Base-by-base conservation (phyloP, 2,888 invertebrate species). In the Corythucha ciliata region DNA sequence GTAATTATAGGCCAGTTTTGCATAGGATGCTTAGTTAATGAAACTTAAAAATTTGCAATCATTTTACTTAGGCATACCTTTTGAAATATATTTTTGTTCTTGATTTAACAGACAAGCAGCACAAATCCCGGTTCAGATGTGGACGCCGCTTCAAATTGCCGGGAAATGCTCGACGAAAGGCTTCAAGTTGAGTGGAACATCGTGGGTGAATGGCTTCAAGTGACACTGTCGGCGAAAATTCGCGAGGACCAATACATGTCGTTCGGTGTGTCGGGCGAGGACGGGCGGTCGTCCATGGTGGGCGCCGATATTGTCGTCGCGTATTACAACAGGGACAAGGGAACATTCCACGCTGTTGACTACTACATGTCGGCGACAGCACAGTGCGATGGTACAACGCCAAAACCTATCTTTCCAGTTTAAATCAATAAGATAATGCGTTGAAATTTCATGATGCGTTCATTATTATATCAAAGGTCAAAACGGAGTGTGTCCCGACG, bases 141-240 rank as follows among this genome's bases (percentile, higher is more conserved):
- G 54, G 70, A 70, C 57, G 70, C 69, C 4, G 67, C 73, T 55
- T 79, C 78, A 63, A 91, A 89, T 67, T 92, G 91, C 69, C 81
- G 85, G 56, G 88, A 90, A 67, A 75, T 91, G 60, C 70, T 91
- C 61, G 80, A 84, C 55, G 84, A 83, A 62, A 77, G 83, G 57
- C 70, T 92, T 53, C 90, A 91, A 71, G 83, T 92, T 14, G 81
- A 84, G 59, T 92, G 92, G 92, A 81, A 86, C 63, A 69, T 86
- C 46, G 74, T 73, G 69, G 52, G 75, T 66, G 80, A 83, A 45
- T 76, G 79, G 53, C 75, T 91, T 2, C 80, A 83, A 64, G 79
- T 92, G 47, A 82, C 83, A 26, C 66, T 91, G 36, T 79, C 85
- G 2, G 90, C 84, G 0, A 75, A 81, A 26, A 83, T 90, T 26